phyloP scores from a whole-genome alignment of 1,140 invertebrate genomes.

The Manduca sexta region DNA sequence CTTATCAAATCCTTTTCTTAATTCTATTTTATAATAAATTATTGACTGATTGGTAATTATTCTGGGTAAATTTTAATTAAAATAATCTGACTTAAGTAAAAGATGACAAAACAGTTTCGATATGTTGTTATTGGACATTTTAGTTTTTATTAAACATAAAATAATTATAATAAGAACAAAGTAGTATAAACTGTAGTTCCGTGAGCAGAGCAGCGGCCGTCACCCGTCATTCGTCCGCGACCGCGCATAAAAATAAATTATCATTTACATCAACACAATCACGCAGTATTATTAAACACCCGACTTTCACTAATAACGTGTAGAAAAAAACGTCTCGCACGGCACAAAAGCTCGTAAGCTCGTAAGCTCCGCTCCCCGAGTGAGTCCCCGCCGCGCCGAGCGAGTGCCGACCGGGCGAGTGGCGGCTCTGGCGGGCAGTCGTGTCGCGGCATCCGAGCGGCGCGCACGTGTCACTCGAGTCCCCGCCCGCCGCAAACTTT shows the following conservation, averaged over 20 bases:
- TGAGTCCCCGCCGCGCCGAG: constrained; percentile 24
- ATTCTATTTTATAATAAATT: too few species aligned
- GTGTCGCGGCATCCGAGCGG: constrained; percentile 47
- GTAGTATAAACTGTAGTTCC: neutral
- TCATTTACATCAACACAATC: constrained; percentile 8
- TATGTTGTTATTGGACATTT: too few species aligned
- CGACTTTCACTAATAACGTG: constrained; percentile 17
- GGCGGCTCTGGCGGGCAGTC: constrained; percentile 37
- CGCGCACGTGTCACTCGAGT: constrained; percentile 30
- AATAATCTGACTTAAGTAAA: too few species aligned
- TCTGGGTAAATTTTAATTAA: too few species aligned
- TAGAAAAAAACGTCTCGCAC: neutral
- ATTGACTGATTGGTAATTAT: too few species aligned
- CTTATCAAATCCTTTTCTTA: too few species aligned
- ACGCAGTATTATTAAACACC: constrained; percentile 15
- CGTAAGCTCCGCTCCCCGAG: constrained; percentile 1
- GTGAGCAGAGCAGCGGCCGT: neutral
- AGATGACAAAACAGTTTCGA: too few species aligned
- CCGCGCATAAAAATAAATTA: neutral
- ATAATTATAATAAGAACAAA: neutral
- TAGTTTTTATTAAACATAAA: too few species aligned
- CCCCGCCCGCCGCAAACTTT: constrained; percentile 23
- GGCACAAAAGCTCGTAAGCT: constrained; percentile 2
- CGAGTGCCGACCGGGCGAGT: too few species aligned
- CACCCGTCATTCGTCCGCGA: neutral